Conservation (phyloP, 1,140 invertebrate genomes). For the Achroia grisella region DNA sequence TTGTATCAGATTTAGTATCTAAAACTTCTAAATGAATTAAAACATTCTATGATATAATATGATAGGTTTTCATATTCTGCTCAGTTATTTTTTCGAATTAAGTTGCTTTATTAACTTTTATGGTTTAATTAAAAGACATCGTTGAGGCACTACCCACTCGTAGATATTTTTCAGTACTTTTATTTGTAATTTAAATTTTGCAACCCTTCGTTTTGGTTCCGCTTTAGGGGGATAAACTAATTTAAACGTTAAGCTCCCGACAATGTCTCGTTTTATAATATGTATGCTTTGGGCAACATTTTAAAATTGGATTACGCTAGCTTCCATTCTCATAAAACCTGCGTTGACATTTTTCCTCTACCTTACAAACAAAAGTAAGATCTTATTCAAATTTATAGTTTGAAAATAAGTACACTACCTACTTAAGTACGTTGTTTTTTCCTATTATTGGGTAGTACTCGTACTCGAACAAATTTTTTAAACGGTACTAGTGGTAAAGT, state of each 20-base stretch:
- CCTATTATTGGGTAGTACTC: too few species aligned
- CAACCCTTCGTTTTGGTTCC: constrained; percentile 58
- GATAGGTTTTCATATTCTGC: constrained; percentile 62
- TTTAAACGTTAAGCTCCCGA: constrained; percentile 67
- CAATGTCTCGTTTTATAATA: constrained; percentile 62
- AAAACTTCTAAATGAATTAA: too few species aligned
- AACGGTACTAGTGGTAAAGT: too few species aligned
- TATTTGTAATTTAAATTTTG: constrained; percentile 75
- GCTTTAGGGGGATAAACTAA: constrained; percentile 67
- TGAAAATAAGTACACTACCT: too few species aligned
- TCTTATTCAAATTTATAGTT: too few species aligned
- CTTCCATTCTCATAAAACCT: constrained; percentile 11
- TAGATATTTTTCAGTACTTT: constrained; percentile 72
- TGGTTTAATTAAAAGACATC: constrained; percentile 72
- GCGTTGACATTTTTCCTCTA: background rate
- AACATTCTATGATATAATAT: too few species aligned
- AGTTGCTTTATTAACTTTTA: constrained; percentile 71
- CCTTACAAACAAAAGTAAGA: too few species aligned
- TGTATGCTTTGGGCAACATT: constrained; percentile 51
- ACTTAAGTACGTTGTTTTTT: too few species aligned
- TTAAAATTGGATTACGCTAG: constrained; percentile 51
- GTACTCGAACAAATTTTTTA: too few species aligned
- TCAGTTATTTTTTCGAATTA: too few species aligned
- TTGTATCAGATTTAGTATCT: too few species aligned
- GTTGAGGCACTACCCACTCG: constrained; percentile 67